Percentiles rank a stretch among this genome's conserved stretches.
phyloP scores from a whole-genome alignment of 2,888 invertebrate genomes.

The Pollenia labialis region DNA sequence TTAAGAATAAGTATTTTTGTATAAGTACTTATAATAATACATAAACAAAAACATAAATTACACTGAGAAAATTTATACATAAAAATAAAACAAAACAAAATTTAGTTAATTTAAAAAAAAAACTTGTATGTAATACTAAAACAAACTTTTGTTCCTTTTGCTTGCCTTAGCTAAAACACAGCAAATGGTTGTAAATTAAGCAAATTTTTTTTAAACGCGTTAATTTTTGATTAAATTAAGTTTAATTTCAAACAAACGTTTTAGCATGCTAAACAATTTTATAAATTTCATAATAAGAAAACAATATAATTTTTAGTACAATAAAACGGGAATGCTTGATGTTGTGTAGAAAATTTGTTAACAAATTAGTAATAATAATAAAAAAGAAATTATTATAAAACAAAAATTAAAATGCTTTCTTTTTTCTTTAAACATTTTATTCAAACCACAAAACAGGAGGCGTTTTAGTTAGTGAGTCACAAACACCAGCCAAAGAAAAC shows the following conservation, averaged over 20 bases:
- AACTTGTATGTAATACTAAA: background rate
- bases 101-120: constrained; percentile 38
- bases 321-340: constrained; percentile 69
- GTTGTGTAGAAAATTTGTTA: constrained; percentile 65
- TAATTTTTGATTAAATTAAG: constrained; percentile 54
- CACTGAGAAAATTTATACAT: constrained; percentile 67
- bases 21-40: constrained; percentile 3
- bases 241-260: constrained; percentile 46
- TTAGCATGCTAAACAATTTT: constrained; percentile 53
- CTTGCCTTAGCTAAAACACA: constrained; percentile 51
- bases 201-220: constrained; percentile 43
- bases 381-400: background rate
- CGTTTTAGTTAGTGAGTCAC: constrained; percentile 80
- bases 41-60: constrained; percentile 58
- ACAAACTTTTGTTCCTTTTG: constrained; percentile 48
- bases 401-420: constrained; percentile 27
- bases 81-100: constrained; percentile 15
- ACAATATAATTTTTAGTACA: constrained; percentile 38
- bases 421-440: constrained; percentile 41
- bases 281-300: constrained; percentile 41
- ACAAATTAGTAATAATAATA: constrained; percentile 19
- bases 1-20: background rate
- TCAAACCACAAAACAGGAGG: constrained; percentile 73
- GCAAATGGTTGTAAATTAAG: constrained; percentile 53
- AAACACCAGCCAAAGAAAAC: constrained; percentile 64